phyloP scores from a whole-genome alignment of 2,797 vertebrate species.

The Leucoraja ocellata region DNA sequence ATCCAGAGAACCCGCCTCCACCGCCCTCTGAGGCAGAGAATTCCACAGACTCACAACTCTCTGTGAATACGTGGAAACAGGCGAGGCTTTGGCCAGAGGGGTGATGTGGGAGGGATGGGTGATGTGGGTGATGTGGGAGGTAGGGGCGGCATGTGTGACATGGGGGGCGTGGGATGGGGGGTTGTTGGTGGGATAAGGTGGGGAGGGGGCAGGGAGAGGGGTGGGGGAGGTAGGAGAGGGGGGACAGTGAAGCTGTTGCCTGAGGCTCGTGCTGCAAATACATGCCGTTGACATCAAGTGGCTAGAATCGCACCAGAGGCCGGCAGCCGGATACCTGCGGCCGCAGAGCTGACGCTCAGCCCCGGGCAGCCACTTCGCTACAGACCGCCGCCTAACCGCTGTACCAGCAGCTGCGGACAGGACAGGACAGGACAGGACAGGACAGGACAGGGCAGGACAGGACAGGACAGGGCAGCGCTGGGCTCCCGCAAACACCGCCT shows the following conservation, averaged over 20 bases:
- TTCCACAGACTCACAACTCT: too few species aligned
- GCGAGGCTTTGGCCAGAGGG: neutral
- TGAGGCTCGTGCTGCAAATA: neutral
- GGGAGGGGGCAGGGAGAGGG: too few species aligned
- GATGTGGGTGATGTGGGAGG: too few species aligned
- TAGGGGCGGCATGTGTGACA: too few species aligned
- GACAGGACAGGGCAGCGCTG: neutral
- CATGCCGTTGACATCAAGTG: neutral
- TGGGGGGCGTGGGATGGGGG: too few species aligned
- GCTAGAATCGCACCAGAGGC: neutral
- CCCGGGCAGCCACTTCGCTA: neutral
- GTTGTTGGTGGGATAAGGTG: too few species aligned
- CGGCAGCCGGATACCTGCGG: neutral
- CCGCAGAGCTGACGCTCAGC: too few species aligned
- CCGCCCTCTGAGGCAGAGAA: too few species aligned
- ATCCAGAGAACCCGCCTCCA: too few species aligned
- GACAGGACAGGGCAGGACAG: neutral
- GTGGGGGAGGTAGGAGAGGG: neutral
- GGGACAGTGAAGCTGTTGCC: neutral
- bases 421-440: neutral
- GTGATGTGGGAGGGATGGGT: neutral
- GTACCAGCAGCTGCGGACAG: neutral
- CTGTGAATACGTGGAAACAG: too few species aligned
- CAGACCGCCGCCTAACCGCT: neutral
- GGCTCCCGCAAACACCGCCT: neutral